Evolutionary conservation across 2,888 invertebrate genomes (phyloP), one percentile per base, ranked within the genome.

Genomic region (Linnaemya vulpina): DNA sequence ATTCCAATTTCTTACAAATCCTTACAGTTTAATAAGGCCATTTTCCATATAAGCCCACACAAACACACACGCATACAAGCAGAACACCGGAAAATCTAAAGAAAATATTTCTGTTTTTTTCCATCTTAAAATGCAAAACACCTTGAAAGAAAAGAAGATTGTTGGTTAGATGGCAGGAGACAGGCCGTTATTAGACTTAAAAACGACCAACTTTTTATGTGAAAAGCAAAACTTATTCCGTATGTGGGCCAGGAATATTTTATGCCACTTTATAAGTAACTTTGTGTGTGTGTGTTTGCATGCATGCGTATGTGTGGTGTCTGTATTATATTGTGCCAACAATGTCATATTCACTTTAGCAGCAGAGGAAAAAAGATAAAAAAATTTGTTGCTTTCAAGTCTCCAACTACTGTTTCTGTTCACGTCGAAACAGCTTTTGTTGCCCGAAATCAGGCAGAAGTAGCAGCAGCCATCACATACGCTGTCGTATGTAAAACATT

Each of bases 301-400:
- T 63, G 17, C 15, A 22, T 40, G 43, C 40, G 55, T 17, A 15
- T 62, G 43, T 11, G 3, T n/a, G 68, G 71, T 70, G 79, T 79
- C 75, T 80, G 51, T 76, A 73, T 81, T 78, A 81, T 85, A 75
- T 85, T 70, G 81, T 81, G 81, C 81, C 74, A 81, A 85, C 81
- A 85, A 85, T 75, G 62, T 73, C 76, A 63, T 84, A 73, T 84
- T 80, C 67, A 65, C 9, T 11, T 43, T 9, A 63, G 3, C 40
- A 77, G 13, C n/a, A n/a, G n/a, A n/a, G n/a, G 10, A 63, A 30
- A 40, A 25, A 7, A 63, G n/a, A 38, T 35, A 75, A 55, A 3
- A 25, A 63, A 55, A 49, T 9, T 74, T 78, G 58, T 68, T 71
- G 58, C 71, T 82, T 73, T 30, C 9, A 55, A 20, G 15, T 11